Conservation (phyloP, 2,888 invertebrate species). For the Poecilus cupreus region DNA sequence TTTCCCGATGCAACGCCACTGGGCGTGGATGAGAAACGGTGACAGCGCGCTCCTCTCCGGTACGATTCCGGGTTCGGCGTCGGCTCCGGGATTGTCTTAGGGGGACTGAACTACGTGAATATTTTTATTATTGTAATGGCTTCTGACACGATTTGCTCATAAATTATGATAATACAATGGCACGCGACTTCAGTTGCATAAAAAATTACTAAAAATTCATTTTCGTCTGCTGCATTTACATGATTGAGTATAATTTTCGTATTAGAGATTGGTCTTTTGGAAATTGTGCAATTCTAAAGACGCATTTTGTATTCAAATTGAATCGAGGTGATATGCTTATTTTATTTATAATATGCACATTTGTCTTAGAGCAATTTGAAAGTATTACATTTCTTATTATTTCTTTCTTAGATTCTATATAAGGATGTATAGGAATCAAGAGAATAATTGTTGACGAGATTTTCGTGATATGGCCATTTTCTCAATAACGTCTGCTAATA, state of each 20-base stretch:
- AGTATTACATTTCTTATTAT: neutral
- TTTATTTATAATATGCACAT: constrained; percentile 1
- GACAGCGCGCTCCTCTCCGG: constrained; percentile 2
- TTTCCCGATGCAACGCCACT: neutral
- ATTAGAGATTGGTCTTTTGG: constrained; percentile 6
- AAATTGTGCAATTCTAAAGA: constrained; percentile 9
- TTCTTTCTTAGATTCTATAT: no score
- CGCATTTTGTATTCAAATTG: constrained; percentile 10
- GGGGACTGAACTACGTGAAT: constrained; percentile 33
- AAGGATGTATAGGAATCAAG: no score
- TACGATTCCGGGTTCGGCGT: neutral
- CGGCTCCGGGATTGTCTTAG: neutral
- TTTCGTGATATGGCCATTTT: no score
- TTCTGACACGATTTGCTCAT: constrained; percentile 21
- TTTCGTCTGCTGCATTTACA: constrained; percentile 3
- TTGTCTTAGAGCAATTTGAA: neutral
- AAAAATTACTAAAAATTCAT: constrained; percentile 38
- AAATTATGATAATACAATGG: constrained; percentile 40
- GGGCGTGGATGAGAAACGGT: neutral
- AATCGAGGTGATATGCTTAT: neutral
- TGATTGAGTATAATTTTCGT: constrained; percentile 27
- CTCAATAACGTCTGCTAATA: no score
- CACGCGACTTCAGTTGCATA: constrained; percentile 23
- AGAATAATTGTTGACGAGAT: no score
- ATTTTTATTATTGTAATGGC: constrained; percentile 40